These are phyloP conservation scores for Lordiphosa andalusiaca DNA, from an alignment of 2,888 invertebrate genomes.

Conservation along the genomic window DNA sequence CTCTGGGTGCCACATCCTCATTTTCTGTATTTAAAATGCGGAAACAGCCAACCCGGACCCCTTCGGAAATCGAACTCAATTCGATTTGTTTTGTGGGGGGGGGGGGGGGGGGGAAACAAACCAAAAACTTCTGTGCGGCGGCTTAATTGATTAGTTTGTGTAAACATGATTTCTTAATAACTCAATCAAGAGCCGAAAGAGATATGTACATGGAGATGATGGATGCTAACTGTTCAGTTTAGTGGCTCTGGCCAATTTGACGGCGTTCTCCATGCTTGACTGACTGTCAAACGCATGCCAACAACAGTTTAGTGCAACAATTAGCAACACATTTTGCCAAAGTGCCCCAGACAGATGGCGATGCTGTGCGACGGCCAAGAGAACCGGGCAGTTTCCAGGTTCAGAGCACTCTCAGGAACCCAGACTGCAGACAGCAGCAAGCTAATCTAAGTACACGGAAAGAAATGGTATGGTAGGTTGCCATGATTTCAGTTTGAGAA, in stretches of 20 bases:
- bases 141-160: slow-evolving; percentile 43
- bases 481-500: no score
- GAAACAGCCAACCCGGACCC: slow-evolving; percentile 45
- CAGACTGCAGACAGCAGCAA: no score
- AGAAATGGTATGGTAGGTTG: no score
- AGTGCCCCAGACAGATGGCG: slow-evolving; percentile 45
- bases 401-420: no score
- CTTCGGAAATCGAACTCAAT: slow-evolving; percentile 22
- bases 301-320: slow-evolving; percentile 73
- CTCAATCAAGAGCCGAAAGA: slow-evolving; percentile 48
- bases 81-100: slow-evolving; percentile 33
- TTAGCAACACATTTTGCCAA: slow-evolving; percentile 72
- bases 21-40: slow-evolving; percentile 23
- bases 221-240: slow-evolving; percentile 23
- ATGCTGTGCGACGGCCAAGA: slow-evolving; percentile 3
- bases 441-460: no score
- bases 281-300: slow-evolving; percentile 73
- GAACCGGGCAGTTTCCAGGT: no score
- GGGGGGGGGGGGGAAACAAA: background rate
- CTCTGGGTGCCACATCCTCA: slow-evolving; percentile 8
- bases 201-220: background rate
- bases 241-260: slow-evolving; percentile 40
- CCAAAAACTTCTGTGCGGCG: slow-evolving; percentile 21
- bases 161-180: slow-evolving; percentile 70
- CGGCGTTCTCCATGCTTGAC: slow-evolving; percentile 42